Evolutionary conservation across 2,113 vertebrate genomes (phyloP).

Genomic region (Mesitornis unicolor): DNA sequence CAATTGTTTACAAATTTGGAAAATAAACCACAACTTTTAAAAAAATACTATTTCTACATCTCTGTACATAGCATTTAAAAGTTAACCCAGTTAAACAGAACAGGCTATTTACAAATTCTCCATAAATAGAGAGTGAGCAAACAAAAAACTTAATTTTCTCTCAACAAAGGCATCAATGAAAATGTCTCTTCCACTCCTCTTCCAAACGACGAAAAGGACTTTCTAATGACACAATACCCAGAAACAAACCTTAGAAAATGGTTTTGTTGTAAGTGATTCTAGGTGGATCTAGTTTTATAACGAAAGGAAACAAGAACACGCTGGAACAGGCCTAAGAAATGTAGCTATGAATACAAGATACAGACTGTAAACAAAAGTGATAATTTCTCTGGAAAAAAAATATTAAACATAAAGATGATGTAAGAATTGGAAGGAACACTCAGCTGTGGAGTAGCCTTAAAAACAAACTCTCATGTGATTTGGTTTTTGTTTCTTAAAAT

Average conservation of each 20-base stretch:
- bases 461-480: not conserved
- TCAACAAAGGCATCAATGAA: slow-evolving; percentile 5
- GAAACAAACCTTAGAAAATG: not conserved
- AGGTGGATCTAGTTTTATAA: not conserved
- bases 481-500: not conserved
- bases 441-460: not conserved
- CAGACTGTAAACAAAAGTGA: not conserved
- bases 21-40: not conserved
- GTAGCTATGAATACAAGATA: not conserved
- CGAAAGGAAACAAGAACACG: not conserved
- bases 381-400: not conserved
- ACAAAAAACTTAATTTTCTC: not conserved
- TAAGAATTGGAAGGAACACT: slow-evolving; percentile 24
- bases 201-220: not conserved
- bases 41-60: not conserved
- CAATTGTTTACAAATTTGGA: not conserved
- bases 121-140: not conserved
- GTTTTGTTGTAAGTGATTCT: not conserved
- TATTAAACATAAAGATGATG: not conserved
- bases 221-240: not conserved
- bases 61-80: not conserved
- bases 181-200: not conserved
- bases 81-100: not conserved
- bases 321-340: not conserved
- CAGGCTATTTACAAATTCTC: not conserved